Conservation (phyloP, 2,797 vertebrate genomes). For the Acanthurus leucopareius region DNA sequence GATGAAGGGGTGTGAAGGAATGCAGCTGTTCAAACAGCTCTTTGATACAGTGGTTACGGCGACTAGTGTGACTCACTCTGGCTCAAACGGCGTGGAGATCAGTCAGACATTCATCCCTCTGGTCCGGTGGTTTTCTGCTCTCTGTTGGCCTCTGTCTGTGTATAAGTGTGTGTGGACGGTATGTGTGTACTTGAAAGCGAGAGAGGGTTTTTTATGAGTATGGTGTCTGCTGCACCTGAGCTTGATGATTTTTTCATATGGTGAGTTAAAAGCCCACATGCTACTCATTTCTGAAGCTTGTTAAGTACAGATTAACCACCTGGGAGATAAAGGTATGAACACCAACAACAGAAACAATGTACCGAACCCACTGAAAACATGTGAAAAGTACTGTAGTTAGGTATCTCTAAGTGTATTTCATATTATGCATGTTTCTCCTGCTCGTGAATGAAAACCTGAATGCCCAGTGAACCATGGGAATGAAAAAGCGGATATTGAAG, state of each 20-base stretch:
- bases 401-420: neutral
- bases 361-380: neutral
- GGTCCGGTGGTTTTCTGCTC: constrained; percentile 43
- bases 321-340: neutral
- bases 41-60: constrained; percentile 80
- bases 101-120: constrained; percentile 69
- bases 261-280: constrained; percentile 1
- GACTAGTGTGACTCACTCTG: constrained; percentile 72
- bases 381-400: neutral
- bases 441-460: constrained; percentile 9
- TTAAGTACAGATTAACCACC: neutral
- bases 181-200: neutral
- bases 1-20: constrained; percentile 80
- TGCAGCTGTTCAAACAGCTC: constrained; percentile 83
- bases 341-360: neutral
- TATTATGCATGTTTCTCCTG: neutral
- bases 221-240: constrained; percentile 18
- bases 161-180: neutral
- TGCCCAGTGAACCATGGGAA: neutral
- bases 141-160: constrained; percentile 3
- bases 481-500: neutral
- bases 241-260: constrained; percentile 16
- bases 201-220: neutral
- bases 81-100: constrained; percentile 66
- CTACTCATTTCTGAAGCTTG: constrained; percentile 4